Base-by-base conservation (phyloP, 2,797 vertebrate genomes). In the Lindbergichthys nudifrons region DNA sequence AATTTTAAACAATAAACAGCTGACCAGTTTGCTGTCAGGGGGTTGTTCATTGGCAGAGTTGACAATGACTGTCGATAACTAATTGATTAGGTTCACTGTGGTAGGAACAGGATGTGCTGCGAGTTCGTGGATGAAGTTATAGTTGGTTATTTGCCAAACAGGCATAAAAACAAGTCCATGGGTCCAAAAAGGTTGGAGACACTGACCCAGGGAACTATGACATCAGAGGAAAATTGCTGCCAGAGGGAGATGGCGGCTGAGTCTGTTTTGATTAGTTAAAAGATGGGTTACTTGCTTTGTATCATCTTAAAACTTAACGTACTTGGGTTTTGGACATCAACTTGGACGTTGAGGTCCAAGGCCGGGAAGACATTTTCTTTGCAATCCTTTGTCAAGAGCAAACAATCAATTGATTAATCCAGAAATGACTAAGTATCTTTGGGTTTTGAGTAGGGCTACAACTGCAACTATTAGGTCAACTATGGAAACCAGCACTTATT, bases 71-170 rank as follows among this genome's bases (percentile, higher is more conserved):
- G 64, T 67, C 59, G 1, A 74, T 81, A 68, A 48, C 59, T 36
- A 47, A 81, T 68, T 65, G 75, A 85, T 80, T 48, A 10, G 58
- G 43, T 60, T 51, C 46, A 43, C 59, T 66, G 47, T 46, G 56
- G n/a, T 47, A 1, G 23, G 10, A 51, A 47, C 47, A 67, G 10
- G 54, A 30, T 53, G 39, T 51, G 66, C 62, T 47, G 21, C 0
- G 46, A 79, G 46, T 53, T 19, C 47, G 57, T 51, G 61, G 47
- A 50, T 57, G 15, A 73, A 48, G 42, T 16, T 57, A 32, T 6
- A 3, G 15, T 69, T 46, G 15, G 13, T 58, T 58, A 8, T 57
- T 58, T 1, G 21, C 19, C 47, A 65, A 85, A 64, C 10, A 4
- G n/a, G 5, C 46, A n/a, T 42, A 45, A 64, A 50, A 70, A 18